Evolutionary conservation across 2,113 vertebrate genomes (phyloP).

Genomic region (Pedionomus torquatus): DNA sequence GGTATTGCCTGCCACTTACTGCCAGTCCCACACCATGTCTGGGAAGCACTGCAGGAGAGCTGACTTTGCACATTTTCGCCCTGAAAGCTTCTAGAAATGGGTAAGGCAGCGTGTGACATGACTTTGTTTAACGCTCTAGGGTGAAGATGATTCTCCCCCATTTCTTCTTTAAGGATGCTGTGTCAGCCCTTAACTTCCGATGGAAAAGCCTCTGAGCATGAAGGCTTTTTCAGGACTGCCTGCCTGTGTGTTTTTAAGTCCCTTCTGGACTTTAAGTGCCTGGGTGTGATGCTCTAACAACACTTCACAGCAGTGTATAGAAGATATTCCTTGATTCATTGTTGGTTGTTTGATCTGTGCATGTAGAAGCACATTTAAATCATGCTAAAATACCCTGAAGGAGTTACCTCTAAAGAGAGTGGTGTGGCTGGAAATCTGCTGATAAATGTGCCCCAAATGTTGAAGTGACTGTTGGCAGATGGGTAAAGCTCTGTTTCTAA

Average conservation of each 20-base stretch:
- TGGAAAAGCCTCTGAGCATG: background rate
- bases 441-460: background rate
- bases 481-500: background rate
- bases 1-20: background rate
- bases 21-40: accelerated
- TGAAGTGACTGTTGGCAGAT: background rate
- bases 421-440: background rate
- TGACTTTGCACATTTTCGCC: accelerated
- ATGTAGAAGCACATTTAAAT: background rate
- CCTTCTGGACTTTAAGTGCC: background rate
- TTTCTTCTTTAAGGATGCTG: background rate
- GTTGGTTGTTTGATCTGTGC: background rate
- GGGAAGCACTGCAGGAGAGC: too few species aligned
- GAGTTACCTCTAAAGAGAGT: background rate
- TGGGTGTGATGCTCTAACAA: background rate
- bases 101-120: background rate
- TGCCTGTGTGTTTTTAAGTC: background rate
- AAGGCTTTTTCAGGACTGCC: background rate
- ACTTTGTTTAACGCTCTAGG: background rate
- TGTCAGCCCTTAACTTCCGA: background rate
- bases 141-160: background rate
- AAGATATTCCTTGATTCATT: background rate
- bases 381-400: background rate
- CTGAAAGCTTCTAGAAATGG: background rate
- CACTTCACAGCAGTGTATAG: background rate